Percentiles rank a stretch among this genome's conserved stretches.
Evolutionary conservation across 2,888 invertebrate species (phyloP).

Genomic region (Nowickia ferox): DNA sequence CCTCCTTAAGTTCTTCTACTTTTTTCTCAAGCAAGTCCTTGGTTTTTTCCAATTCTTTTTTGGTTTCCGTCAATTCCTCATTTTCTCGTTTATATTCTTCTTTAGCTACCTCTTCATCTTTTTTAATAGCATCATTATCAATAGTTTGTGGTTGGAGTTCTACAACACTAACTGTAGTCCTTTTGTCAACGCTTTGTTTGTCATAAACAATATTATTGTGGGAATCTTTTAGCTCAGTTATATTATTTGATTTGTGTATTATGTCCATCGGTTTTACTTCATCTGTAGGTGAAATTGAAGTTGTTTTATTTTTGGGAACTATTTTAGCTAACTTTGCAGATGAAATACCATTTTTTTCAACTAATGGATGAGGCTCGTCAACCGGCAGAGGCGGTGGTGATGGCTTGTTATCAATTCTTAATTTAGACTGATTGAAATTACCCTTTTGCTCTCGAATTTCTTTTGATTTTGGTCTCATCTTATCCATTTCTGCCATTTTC

Average conservation of each 20-base stretch:
- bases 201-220: neutral
- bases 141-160: constrained; percentile 75
- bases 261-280: constrained; percentile 3
- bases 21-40: constrained; percentile 81
- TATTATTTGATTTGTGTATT: neutral
- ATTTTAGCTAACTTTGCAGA: constrained; percentile 23
- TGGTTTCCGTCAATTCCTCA: constrained; percentile 80
- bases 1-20: constrained; percentile 83
- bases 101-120: constrained; percentile 82
- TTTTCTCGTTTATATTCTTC: constrained; percentile 78
- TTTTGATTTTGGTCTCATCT: neutral
- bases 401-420: neutral
- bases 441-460: constrained; percentile 17
- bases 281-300: constrained; percentile 25
- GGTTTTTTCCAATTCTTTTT: constrained; percentile 79
- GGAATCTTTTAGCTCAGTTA: constrained; percentile 2
- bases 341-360: constrained; percentile 23
- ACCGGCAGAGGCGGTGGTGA: constrained; percentile 77
- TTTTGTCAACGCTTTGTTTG: constrained; percentile 16
- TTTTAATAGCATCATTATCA: constrained; percentile 83
- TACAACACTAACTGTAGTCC: constrained; percentile 16
- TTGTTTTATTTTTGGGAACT: constrained; percentile 24
- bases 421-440: constrained; percentile 39
- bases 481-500: constrained; percentile 14
- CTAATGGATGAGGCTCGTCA: constrained; percentile 74